phyloP scores from a whole-genome alignment of 1,140 invertebrate species.

The Zeugodacus cucurbitae region DNA sequence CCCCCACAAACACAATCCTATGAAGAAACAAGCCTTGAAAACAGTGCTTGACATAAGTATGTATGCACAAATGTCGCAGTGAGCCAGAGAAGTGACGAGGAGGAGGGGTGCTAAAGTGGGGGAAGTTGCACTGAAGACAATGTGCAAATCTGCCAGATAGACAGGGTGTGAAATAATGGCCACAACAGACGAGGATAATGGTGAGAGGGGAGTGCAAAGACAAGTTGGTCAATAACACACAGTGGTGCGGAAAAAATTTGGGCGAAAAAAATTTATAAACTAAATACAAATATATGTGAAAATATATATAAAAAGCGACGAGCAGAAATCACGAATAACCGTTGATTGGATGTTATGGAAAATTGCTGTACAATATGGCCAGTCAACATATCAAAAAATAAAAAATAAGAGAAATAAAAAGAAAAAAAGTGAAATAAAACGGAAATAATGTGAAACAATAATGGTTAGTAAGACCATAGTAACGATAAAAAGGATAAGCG shows the following conservation, averaged over 20 bases:
- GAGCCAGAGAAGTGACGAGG: background rate
- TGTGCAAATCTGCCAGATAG: background rate
- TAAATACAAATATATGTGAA: background rate
- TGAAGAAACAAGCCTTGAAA: background rate
- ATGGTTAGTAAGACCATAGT: background rate
- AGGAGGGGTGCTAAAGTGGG: background rate
- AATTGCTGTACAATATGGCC: background rate
- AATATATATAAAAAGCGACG: background rate
- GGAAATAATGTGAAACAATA: background rate
- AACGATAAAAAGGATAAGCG: constrained; percentile 12
- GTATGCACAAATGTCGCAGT: background rate
- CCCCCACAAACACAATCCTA: background rate
- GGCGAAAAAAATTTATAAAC: background rate
- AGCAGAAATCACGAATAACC: background rate
- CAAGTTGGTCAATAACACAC: background rate
- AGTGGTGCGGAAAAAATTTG: background rate
- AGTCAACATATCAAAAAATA: background rate
- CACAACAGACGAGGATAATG: background rate
- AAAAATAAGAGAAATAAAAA: background rate
- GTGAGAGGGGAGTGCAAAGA: background rate
- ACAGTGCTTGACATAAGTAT: background rate
- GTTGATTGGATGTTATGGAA: background rate
- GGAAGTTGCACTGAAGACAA: background rate
- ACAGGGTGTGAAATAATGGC: constrained; percentile 4
- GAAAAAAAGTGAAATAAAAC: background rate